Evolutionary conservation across 2,797 vertebrate genomes (phyloP).

Genomic region (Gymnopithys bicolor): DNA sequence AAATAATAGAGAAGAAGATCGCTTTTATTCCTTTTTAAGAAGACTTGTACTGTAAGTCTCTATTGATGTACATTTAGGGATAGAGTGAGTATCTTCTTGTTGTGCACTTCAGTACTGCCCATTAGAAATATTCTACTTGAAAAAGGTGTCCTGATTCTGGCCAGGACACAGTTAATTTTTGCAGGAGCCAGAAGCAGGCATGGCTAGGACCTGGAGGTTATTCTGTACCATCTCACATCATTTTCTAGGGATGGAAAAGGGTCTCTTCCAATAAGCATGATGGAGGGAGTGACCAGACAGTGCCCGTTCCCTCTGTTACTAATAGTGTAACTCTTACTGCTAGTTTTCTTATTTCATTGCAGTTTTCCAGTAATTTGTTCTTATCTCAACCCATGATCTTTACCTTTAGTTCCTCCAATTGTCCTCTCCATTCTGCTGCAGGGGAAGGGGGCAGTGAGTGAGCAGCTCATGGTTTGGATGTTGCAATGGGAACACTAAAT

Average conservation of each 20-base stretch:
- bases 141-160: neutral
- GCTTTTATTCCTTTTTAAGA: neutral
- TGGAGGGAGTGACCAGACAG: neutral
- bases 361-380: neutral
- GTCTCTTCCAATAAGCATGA: accelerated
- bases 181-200: neutral
- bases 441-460: neutral
- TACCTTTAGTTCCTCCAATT: neutral
- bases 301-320: accelerated
- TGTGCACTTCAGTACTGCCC: neutral
- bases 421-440: neutral
- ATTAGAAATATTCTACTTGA: neutral
- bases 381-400: neutral
- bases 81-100: neutral
- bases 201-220: no score
- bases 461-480: neutral
- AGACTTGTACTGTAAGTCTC: neutral
- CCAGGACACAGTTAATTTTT: neutral
- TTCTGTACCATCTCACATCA: neutral
- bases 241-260: neutral
- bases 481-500: neutral
- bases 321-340: neutral
- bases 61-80: neutral
- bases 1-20: neutral
- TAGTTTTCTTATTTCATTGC: neutral